Base-by-base conservation (phyloP, 2,113 vertebrate species). In the Diadophis punctatus region DNA sequence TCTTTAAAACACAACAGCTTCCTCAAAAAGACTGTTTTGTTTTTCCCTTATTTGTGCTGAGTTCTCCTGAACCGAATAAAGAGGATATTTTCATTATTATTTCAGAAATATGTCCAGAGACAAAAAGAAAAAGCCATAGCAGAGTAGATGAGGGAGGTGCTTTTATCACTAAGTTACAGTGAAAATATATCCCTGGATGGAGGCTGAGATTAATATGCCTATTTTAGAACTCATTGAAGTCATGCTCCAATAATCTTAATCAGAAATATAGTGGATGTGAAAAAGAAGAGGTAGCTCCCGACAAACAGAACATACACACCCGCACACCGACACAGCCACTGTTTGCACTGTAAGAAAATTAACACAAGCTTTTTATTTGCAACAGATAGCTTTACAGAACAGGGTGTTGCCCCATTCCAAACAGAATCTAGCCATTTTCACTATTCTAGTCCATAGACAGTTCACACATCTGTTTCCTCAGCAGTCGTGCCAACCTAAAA, bases 11-110 rank as follows among this genome's bases (percentile, higher is more conserved):
- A 53, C 34, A 91, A 55, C 52, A n/a, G 43, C 53, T 39, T 30
- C 39, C 4, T 34, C 43, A 56, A 91, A 4, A 14, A 86, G 46
- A 86, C 63, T 94, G 53, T 88, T 0, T 91, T 95, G 5, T 91
- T 91, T 58, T 84, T 12, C 43, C 25, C 52, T 7, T 84, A 84
- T 53, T 23, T 27, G 9, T 89, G 18, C 11, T 22, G 22, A 43
- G 27, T 12, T 63, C 60, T 39, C 43, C 46, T 87, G 12, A 8
- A 30, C 48, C 49, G 8, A 88, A 48, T 0, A 0, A 43, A 22
- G 90, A 27, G 3, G 0, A n/a, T 93, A 6, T 48, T 11, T 91
- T 88, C 8, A 60, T 93, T 91, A 84, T 91, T 0, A 2, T 80
- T 92, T 94, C 52, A 30, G 30, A 86, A n/a, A n/a, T 86, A 86